Evolutionary conservation across 1,140 invertebrate species (phyloP).

Genomic region (Cylas formicarius): DNA sequence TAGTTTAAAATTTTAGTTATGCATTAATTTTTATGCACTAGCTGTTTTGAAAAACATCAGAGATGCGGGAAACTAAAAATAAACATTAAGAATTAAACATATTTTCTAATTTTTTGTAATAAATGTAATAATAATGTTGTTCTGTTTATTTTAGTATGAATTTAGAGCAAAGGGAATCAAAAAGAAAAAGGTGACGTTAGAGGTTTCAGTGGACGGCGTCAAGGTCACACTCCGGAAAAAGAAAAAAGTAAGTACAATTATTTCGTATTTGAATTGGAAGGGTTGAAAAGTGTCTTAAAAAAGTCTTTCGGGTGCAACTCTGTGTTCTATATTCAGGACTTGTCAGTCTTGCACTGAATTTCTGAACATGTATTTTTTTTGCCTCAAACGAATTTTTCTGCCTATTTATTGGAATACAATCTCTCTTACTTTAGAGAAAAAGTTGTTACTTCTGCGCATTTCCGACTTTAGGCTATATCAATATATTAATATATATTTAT

Average conservation of each 20-base stretch:
- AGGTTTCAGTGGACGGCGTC: slow-evolving; percentile 91
- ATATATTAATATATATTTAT: too few species aligned
- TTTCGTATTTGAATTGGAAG: slow-evolving; percentile 3
- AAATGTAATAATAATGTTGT: slow-evolving; percentile 10
- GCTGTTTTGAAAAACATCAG: too few species aligned
- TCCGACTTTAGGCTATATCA: too few species aligned
- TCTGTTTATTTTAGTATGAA: slow-evolving; percentile 75
- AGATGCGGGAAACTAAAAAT: too few species aligned
- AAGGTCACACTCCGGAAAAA: slow-evolving; percentile 79
- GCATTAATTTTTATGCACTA: background rate
- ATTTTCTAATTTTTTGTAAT: background rate
- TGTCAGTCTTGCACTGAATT: background rate
- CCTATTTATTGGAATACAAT: background rate
- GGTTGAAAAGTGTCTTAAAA: too few species aligned
- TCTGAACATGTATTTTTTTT: background rate
- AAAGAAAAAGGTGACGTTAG: slow-evolving; percentile 93
- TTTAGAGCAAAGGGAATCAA: slow-evolving; percentile 96
- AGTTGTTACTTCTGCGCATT: too few species aligned
- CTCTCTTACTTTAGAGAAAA: too few species aligned
- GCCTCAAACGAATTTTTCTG: background rate
- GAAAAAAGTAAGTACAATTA: slow-evolving; percentile 49
- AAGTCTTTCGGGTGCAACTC: too few species aligned
- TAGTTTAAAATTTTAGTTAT: slow-evolving; percentile 1
- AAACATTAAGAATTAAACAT: too few species aligned
- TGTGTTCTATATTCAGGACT: too few species aligned